These are phyloP conservation scores for Antennarius striatus DNA, from an alignment of 2,113 vertebrate genomes.

Conservation along the genomic window DNA sequence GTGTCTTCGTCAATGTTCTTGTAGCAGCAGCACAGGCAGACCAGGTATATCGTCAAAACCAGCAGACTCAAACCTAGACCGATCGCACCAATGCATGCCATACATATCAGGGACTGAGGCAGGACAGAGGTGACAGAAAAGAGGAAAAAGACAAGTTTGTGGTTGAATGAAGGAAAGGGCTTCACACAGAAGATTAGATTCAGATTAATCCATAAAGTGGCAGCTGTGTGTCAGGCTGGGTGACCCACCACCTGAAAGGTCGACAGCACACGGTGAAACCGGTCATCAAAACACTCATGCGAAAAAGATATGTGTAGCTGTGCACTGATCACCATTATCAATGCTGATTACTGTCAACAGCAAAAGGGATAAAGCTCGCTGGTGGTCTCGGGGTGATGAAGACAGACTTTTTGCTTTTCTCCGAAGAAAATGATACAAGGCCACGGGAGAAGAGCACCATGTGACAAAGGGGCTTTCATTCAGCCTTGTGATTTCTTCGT, in stretches of 20 bases:
- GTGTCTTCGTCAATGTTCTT: constrained; percentile 73
- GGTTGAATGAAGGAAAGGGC: too few species aligned
- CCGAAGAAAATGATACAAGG: constrained; percentile 42
- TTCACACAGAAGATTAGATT: too few species aligned
- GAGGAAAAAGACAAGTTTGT: neutral
- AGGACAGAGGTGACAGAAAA: neutral
- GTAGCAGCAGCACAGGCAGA: constrained; percentile 85
- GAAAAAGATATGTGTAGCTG: constrained; percentile 18
- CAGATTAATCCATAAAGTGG: too few species aligned
- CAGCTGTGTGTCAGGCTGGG: neutral
- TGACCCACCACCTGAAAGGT: constrained; percentile 1
- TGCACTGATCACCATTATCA: constrained; percentile 18
- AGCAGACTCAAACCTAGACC: constrained; percentile 89
- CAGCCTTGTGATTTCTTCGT: constrained; percentile 75
- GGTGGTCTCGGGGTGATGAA: constrained; percentile 2
- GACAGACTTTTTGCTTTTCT: neutral
- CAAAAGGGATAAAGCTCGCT: neutral
- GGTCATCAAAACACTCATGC: constrained; percentile 24
- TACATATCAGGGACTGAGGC: constrained; percentile 85
- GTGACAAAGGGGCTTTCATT: constrained; percentile 65
- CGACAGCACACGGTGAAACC: neutral
- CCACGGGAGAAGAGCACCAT: constrained; percentile 56
- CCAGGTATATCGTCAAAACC: constrained; percentile 81
- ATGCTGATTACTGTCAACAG: constrained; percentile 11
- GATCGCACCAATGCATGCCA: constrained; percentile 82